Conservation (phyloP, 2,888 invertebrate genomes). For the Temnothorax unifasciatus region DNA sequence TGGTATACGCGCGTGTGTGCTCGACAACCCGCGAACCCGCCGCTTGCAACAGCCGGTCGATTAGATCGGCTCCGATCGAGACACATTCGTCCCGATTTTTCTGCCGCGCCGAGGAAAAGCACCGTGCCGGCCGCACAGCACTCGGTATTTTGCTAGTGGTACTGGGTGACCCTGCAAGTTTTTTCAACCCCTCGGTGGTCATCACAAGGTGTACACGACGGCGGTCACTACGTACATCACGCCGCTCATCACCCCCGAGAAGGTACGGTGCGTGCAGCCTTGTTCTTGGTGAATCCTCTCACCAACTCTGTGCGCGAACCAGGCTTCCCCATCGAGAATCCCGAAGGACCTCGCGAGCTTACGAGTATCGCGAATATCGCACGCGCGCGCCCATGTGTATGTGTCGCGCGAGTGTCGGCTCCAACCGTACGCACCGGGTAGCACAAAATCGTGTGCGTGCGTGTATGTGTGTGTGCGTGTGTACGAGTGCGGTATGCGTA, state of each 20-base stretch:
- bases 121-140: conserved; percentile 71
- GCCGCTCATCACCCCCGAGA: conserved; percentile 86
- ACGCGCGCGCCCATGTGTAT: background rate
- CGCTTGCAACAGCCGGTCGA: conserved; percentile 44
- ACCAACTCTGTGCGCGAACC: conserved; percentile 3
- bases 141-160: conserved; percentile 77
- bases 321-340: background rate
- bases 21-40: conserved; percentile 57
- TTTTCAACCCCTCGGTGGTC: conserved; percentile 68
- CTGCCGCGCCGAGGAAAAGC: conserved; percentile 56
- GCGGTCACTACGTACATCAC: conserved; percentile 86
- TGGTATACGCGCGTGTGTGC: conserved; percentile 68
- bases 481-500: conserved; percentile 49
- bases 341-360: conserved; percentile 32
- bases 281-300: conserved; percentile 31
- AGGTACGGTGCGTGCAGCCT: conserved; percentile 79
- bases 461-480: conserved; percentile 32
- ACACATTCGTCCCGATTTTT: conserved; percentile 35
- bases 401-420: conserved; percentile 35
- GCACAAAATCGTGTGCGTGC: conserved; percentile 42
- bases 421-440: conserved; percentile 6
- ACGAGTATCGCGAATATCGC: conserved; percentile 26
- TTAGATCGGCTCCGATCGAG: conserved; percentile 37
- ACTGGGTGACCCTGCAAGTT: conserved; percentile 77
- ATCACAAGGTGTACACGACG: conserved; percentile 84